A percentile compares a stretch with the other conserved stretches of the same genome.
Conservation (phyloP, 2,113 vertebrate genomes). For the Bufo bufo region DNA sequence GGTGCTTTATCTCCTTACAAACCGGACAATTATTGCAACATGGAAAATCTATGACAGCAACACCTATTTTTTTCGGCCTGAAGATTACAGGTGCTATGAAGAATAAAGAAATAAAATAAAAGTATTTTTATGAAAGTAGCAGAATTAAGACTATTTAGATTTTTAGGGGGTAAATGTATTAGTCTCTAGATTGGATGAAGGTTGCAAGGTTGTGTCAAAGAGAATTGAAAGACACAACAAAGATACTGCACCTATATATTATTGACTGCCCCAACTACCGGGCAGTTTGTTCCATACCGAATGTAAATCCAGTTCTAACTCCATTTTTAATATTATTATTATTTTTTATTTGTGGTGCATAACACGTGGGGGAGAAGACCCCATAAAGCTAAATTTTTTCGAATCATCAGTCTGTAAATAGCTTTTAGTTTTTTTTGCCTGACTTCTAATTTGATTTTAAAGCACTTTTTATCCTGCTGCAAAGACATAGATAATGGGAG, state of each 20-base stretch:
- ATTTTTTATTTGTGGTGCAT: background rate
- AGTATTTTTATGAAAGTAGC: constrained; percentile 56
- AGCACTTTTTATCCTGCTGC: constrained; percentile 96
- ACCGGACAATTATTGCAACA: constrained; percentile 31
- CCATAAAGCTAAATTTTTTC: constrained; percentile 24
- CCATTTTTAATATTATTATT: constrained; percentile 14
- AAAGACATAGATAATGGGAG: constrained; percentile 78
- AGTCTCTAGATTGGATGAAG: constrained; percentile 20
- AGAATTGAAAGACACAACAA: background rate
- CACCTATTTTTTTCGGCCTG: constrained; percentile 36
- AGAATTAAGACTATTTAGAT: constrained; percentile 67
- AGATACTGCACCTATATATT: constrained; percentile 10
- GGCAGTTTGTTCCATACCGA: constrained; percentile 24
- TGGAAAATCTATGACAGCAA: constrained; percentile 12
- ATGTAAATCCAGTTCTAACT: constrained; percentile 41
- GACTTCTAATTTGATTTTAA: constrained; percentile 86
- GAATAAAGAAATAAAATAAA: constrained; percentile 25
- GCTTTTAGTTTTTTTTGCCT: constrained; percentile 52
- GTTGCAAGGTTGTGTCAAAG: constrained; percentile 8
- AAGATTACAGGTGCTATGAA: constrained; percentile 39
- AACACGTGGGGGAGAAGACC: background rate
- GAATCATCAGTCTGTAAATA: constrained; percentile 85
- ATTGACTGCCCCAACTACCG: constrained; percentile 11
- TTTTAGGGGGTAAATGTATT: constrained; percentile 43
- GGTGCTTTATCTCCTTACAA: constrained; percentile 25